Percentiles rank a stretch among this genome's conserved stretches.
Evolutionary conservation across 2,113 vertebrate species (phyloP).

Genomic region (Micronycteris hirsuta): DNA sequence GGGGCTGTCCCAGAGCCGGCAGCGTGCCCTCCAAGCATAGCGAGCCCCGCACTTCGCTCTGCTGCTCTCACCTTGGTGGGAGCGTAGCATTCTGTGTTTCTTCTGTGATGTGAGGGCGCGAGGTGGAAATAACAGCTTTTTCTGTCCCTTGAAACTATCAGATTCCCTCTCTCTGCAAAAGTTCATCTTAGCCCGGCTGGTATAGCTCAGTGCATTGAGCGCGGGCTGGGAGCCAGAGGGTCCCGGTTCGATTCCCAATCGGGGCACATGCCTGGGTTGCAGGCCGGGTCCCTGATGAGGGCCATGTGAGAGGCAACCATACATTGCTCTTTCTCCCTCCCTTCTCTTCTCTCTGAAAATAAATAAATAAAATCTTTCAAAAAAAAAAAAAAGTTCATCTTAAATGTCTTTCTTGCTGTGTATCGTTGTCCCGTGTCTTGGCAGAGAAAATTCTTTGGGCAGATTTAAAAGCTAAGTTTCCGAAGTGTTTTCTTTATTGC

Average conservation of each 20-base stretch:
- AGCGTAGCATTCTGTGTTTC: neutral
- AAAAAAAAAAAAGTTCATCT: neutral
- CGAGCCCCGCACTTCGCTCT: neutral
- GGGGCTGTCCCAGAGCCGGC: rapidly evolving
- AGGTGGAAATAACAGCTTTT: neutral
- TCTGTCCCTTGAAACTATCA: neutral
- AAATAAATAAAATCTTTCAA: too few species aligned
- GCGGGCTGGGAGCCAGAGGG: too few species aligned
- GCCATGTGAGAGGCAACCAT: too few species aligned
- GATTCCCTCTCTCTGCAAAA: neutral
- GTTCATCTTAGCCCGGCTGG: neutral
- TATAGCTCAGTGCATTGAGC: too few species aligned
- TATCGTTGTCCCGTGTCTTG: neutral
- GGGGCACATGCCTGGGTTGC: too few species aligned
- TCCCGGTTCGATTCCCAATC: too few species aligned
- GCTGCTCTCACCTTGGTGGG: too few species aligned
- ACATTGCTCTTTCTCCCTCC: too few species aligned
- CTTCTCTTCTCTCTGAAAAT: too few species aligned
- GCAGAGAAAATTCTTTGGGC: neutral
- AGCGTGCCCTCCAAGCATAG: rapidly evolving
- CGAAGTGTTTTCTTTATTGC: neutral
- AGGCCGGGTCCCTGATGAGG: too few species aligned
- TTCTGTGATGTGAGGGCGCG: too few species aligned
- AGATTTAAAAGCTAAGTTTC: neutral
- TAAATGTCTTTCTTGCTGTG: neutral